A percentile compares a stretch with the other conserved stretches of the same genome.
These are phyloP conservation scores for Melanostoma mellinum DNA, from an alignment of 2,888 invertebrate species.

Conservation along the genomic window DNA sequence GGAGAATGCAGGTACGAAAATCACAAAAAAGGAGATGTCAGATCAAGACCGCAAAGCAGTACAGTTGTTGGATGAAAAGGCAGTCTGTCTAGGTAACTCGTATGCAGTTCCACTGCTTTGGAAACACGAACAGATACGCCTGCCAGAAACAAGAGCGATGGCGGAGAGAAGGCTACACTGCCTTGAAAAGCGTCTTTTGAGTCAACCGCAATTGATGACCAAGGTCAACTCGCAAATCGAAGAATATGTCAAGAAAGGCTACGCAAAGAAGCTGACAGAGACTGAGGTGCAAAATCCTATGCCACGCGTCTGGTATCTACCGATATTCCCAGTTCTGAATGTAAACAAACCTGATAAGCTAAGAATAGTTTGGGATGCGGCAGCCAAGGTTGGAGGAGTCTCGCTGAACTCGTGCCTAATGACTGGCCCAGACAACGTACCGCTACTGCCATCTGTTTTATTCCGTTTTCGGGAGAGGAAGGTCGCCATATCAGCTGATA, in stretches of 20 bases:
- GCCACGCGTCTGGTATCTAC: constrained; percentile 22
- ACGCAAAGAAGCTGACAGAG: constrained; percentile 17
- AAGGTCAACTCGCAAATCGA: constrained; percentile 1
- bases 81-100: background rate
- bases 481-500: background rate
- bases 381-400: background rate
- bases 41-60: constrained; percentile 18
- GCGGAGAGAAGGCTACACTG: constrained; percentile 29
- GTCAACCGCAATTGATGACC: background rate
- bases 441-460: background rate
- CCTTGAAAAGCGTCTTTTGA: constrained; percentile 6
- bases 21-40: background rate
- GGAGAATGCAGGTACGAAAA: constrained; percentile 9
- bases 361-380: background rate
- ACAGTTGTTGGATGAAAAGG: constrained; percentile 13
- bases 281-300: background rate
- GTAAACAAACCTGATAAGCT: background rate
- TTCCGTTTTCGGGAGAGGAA: constrained; percentile 7
- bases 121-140: background rate
- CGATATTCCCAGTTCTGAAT: background rate
- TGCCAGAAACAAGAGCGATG: constrained; percentile 4
- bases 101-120: constrained; percentile 22
- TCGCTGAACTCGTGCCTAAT: background rate
- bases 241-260: constrained; percentile 5
- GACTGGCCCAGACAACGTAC: constrained; percentile 2